Conservation (phyloP, 1,140 invertebrate genomes). For the Drosophila mayri region DNA sequence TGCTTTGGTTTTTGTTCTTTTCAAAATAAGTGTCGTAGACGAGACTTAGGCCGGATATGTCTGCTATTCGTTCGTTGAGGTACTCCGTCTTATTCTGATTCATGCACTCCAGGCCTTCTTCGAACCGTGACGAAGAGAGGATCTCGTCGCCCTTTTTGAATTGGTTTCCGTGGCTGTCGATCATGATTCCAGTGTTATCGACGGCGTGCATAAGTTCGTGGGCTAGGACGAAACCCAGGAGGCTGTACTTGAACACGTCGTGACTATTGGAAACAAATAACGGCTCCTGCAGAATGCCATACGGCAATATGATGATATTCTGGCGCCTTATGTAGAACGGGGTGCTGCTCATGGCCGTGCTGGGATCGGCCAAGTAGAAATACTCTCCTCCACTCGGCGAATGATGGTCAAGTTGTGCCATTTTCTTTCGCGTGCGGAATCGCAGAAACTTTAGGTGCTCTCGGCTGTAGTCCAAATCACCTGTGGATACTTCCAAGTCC, state of each 20-base stretch:
- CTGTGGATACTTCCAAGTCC: slow-evolving; percentile 19
- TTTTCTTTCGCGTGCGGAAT: slow-evolving; percentile 24
- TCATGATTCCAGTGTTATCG: slow-evolving; percentile 30
- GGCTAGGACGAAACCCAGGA: slow-evolving; percentile 68
- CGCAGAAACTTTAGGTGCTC: slow-evolving; percentile 57
- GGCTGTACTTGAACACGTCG: slow-evolving; percentile 64
- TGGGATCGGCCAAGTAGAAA: slow-evolving; percentile 40
- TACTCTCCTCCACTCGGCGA: background rate
- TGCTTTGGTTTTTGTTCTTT: background rate
- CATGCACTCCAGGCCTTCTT: slow-evolving; percentile 44
- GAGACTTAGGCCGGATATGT: slow-evolving; percentile 58
- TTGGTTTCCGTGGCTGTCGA: slow-evolving; percentile 48
- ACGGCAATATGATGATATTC: slow-evolving; percentile 63
- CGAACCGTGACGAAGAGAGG: background rate
- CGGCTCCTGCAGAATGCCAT: slow-evolving; percentile 62
- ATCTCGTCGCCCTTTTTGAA: slow-evolving; percentile 11
- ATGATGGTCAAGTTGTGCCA: slow-evolving; percentile 22
- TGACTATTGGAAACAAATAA: slow-evolving; percentile 49
- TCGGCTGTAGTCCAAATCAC: slow-evolving; percentile 30
- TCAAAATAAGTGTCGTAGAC: slow-evolving; percentile 47
- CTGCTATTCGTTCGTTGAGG: slow-evolving; percentile 63
- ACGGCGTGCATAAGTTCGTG: slow-evolving; percentile 74
- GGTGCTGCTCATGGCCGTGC: slow-evolving; percentile 40
- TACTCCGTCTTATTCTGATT: slow-evolving; percentile 41
- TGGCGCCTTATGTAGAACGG: slow-evolving; percentile 56